phyloP scores from a whole-genome alignment of 1,140 invertebrate genomes.

The Ips nitidus region DNA sequence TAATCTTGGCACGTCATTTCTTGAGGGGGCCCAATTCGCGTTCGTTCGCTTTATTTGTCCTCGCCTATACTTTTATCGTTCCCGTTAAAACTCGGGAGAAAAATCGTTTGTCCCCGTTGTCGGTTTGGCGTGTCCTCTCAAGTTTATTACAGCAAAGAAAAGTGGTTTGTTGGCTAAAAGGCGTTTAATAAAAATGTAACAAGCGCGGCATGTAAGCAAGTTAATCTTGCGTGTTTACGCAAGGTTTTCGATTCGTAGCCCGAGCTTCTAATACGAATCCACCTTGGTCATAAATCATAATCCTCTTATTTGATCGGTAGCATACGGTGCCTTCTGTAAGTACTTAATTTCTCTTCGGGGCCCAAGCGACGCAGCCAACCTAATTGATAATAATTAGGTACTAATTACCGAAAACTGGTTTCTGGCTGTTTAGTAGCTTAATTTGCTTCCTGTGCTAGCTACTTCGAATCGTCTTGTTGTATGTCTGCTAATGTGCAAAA shows the following conservation, averaged over 20 bases:
- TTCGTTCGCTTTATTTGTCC: conserved; percentile 12
- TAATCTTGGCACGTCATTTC: conserved; percentile 26
- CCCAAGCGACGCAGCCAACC: background rate
- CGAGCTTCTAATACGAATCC: background rate
- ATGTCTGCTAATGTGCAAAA: background rate
- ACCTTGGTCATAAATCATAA: conserved; percentile 4
- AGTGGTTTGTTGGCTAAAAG: background rate
- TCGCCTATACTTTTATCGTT: conserved; percentile 12
- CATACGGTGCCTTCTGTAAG: background rate
- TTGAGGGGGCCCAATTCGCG: conserved; percentile 4
- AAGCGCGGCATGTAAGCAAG: too few relatives aligned
- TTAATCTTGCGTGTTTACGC: too few relatives aligned
- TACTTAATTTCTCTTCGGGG: background rate
- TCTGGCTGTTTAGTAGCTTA: background rate
- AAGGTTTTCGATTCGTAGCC: too few relatives aligned
- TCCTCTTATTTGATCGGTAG: conserved; percentile 4
- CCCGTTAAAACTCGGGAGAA: background rate
- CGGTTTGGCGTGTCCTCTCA: conserved; percentile 2
- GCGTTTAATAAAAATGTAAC: too few relatives aligned
- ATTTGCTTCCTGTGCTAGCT: background rate
- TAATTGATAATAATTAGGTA: background rate
- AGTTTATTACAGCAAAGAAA: conserved; percentile 7
- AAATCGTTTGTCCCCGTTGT: conserved; percentile 16
- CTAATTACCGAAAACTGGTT: background rate
- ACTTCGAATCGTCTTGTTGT: background rate